Conservation (phyloP, 1,140 invertebrate species). For the Chrysomallon squamiferum region DNA sequence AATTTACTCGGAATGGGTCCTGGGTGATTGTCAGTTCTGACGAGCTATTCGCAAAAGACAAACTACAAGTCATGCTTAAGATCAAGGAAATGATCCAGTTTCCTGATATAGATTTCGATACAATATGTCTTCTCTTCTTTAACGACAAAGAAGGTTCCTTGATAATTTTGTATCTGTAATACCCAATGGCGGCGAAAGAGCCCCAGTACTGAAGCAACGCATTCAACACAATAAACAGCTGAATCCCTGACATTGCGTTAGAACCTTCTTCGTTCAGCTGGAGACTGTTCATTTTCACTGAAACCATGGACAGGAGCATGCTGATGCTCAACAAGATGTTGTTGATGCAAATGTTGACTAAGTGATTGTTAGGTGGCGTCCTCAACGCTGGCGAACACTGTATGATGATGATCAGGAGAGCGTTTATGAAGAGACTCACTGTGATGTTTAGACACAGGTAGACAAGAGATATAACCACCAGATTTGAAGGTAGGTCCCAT, state of each 20-base stretch:
- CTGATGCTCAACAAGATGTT: conserved; percentile 37
- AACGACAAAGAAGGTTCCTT: conserved; percentile 32
- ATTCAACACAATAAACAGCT: conserved; percentile 38
- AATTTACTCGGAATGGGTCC: conserved; percentile 28
- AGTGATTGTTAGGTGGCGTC: conserved; percentile 47
- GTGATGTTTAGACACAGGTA: conserved; percentile 22
- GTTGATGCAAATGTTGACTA: conserved; percentile 50
- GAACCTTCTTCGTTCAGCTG: conserved; percentile 1
- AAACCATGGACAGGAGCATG: conserved; percentile 32
- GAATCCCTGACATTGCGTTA: conserved; percentile 27
- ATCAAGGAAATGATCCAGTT: conserved; percentile 34
- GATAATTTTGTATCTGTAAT: conserved; percentile 39
- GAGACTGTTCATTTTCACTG: conserved; percentile 18
- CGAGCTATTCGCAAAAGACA: conserved; percentile 25
- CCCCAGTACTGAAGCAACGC: conserved; percentile 41
- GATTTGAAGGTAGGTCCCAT: conserved; percentile 16
- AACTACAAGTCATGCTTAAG: conserved; percentile 26
- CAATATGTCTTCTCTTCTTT: conserved; percentile 27
- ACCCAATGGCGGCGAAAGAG: conserved; percentile 47
- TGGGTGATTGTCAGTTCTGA: conserved; percentile 17
- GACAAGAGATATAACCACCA: conserved; percentile 25
- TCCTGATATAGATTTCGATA: conserved; percentile 30
- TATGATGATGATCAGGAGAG: conserved; percentile 31
- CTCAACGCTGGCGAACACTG: conserved; percentile 40
- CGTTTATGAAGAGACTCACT: conserved; percentile 31